phyloP scores from a whole-genome alignment of 2,113 vertebrate species.

The Cynopterus brachyotis region DNA sequence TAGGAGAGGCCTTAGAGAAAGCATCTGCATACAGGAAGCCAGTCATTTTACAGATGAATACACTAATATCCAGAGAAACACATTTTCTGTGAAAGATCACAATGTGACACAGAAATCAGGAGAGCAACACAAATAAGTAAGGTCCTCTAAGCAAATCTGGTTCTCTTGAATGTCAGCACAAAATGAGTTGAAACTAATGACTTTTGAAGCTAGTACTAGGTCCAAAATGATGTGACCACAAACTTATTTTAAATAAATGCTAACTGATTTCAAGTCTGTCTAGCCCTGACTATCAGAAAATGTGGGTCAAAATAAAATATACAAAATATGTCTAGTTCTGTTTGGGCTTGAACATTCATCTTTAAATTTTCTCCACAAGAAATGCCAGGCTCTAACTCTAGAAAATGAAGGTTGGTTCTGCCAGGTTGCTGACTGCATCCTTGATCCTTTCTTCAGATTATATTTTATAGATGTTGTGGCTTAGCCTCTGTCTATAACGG shows the following conservation, averaged over 20 bases:
- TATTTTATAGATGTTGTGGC: constrained; percentile 5
- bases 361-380: constrained; percentile 13
- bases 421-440: background rate
- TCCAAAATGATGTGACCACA: background rate
- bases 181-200: background rate
- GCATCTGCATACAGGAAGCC: background rate
- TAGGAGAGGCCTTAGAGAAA: background rate
- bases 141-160: background rate
- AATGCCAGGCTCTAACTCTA: background rate
- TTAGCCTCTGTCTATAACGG: background rate
- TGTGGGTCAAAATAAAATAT: background rate
- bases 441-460: background rate
- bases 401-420: background rate
- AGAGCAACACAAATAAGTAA: constrained; percentile 4
- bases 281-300: background rate
- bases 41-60: background rate
- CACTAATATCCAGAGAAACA: background rate
- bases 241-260: constrained; percentile 11
- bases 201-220: background rate
- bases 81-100: background rate
- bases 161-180: background rate
- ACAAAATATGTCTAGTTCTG: background rate
- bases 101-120: background rate
- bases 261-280: background rate
- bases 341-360: background rate